These are phyloP conservation scores for Paragorgia papillata DNA, from an alignment of 92 coral and sea anemone species.

Conservation along the genomic window DNA sequence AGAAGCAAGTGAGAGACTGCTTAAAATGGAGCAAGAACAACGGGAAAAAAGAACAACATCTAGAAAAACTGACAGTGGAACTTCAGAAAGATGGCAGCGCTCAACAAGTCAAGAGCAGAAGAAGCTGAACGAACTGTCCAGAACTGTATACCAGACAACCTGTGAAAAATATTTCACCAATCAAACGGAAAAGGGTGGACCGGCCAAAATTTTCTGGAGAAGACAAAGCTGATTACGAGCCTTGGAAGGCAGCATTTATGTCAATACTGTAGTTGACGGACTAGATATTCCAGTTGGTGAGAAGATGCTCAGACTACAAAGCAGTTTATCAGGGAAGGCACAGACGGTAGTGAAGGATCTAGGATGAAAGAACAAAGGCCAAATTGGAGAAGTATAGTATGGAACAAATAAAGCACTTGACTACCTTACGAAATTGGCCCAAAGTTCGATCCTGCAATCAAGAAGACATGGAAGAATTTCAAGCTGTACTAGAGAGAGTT, in stretches of 20 bases:
- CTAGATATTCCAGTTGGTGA: conserved; percentile 39
- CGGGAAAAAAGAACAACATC: conserved; percentile 42
- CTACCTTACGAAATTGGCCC: conserved; percentile 35
- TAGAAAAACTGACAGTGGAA: conserved; percentile 45
- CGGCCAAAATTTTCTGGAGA: conserved; percentile 49
- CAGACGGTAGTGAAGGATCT: conserved; percentile 54
- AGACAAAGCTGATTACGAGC: conserved; percentile 48
- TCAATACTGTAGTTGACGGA: conserved; percentile 32
- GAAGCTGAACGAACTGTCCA: conserved; percentile 12
- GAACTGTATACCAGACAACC: background rate
- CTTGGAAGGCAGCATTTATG: conserved; percentile 56
- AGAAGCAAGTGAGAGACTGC: conserved; percentile 49
- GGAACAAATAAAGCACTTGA: conserved; percentile 33
- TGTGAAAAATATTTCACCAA: conserved; percentile 4
- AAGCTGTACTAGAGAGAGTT: conserved; percentile 38
- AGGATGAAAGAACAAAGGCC: conserved; percentile 51
- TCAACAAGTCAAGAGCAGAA: conserved; percentile 48
- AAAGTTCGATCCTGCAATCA: conserved; percentile 35
- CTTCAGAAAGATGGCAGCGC: conserved; percentile 44
- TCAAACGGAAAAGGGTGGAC: conserved; percentile 53
- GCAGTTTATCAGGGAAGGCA: conserved; percentile 60
- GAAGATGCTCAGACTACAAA: conserved; percentile 61
- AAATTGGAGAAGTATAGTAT: conserved; percentile 55
- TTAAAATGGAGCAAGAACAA: conserved; percentile 47
- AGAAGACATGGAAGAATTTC: conserved; percentile 51